Conservation (phyloP, 2,113 vertebrate genomes). For the Onychostoma macrolepis region DNA sequence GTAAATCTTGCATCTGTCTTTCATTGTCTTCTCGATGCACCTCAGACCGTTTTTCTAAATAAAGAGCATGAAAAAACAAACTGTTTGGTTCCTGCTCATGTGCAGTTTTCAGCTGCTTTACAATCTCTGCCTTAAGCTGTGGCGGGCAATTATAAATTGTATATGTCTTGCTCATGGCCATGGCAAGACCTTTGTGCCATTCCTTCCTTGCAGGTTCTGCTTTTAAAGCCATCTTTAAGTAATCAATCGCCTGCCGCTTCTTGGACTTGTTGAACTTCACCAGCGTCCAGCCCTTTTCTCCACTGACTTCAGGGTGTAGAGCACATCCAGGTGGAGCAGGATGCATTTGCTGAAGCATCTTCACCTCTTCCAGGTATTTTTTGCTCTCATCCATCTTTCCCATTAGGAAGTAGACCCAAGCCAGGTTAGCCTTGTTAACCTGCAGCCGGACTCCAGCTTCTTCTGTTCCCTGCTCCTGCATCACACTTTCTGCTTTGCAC, state of each 20-base stretch:
- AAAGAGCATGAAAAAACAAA: not conserved
- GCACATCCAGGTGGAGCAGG: slow-evolving; percentile 24
- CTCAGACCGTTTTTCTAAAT: not conserved
- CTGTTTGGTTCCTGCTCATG: not conserved
- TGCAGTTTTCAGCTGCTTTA: slow-evolving; percentile 8
- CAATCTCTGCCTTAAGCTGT: not conserved
- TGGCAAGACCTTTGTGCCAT: slow-evolving; percentile 1
- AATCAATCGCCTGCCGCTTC: not conserved
- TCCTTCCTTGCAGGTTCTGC: slow-evolving; percentile 14
- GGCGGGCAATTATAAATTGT: not conserved
- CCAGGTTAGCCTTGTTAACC: slow-evolving; percentile 28
- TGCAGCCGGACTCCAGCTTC: not conserved
- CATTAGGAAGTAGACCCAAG: slow-evolving; percentile 2
- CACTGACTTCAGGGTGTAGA: slow-evolving; percentile 36
- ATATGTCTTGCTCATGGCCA: not conserved
- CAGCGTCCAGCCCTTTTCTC: slow-evolving; percentile 35
- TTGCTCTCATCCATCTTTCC: not conserved
- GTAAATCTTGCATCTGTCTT: not conserved
- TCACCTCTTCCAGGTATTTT: not conserved
- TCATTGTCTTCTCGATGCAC: not conserved
- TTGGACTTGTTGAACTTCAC: not conserved
- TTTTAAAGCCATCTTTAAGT: slow-evolving; percentile 17
- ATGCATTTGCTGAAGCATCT: not conserved
- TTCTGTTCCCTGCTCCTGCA: not conserved
- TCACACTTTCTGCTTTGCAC: slow-evolving; percentile 16